Conservation (phyloP, 2,113 vertebrate species). For the Cebus imitator region DNA sequence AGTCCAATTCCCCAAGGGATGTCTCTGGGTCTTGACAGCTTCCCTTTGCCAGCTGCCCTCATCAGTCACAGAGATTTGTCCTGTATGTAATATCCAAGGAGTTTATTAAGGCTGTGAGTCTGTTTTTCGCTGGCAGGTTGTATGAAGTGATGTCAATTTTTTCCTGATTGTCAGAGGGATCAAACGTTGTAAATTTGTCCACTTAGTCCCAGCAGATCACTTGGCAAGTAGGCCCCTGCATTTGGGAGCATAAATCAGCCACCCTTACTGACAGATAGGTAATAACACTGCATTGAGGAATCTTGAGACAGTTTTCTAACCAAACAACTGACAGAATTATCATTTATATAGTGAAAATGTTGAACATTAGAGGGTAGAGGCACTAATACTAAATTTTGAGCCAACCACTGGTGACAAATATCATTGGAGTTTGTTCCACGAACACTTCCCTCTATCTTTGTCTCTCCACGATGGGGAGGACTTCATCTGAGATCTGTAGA, state of each 20-base stretch:
- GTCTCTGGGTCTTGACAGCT: background rate
- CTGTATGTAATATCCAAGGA: background rate
- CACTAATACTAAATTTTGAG: background rate
- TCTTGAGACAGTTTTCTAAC: too few species aligned
- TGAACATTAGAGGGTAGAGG: background rate
- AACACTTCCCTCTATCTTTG: background rate
- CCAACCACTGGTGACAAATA: background rate
- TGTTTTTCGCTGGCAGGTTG: background rate
- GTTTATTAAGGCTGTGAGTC: background rate
- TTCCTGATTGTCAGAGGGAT: background rate
- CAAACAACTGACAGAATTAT: background rate
- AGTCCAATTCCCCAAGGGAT: background rate
- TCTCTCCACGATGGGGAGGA: background rate
- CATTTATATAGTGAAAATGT: background rate
- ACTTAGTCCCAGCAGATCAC: background rate
- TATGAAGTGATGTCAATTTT: background rate
- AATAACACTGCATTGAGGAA: background rate
- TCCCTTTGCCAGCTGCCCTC: background rate
- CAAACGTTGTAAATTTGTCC: background rate
- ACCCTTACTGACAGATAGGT: background rate
- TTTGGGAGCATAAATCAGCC: background rate
- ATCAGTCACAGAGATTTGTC: background rate
- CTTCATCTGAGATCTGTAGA: background rate
- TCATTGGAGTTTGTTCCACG: background rate
- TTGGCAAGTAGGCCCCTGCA: background rate